A percentile compares a stretch with the other conserved stretches of the same genome.
These are phyloP conservation scores for Glaucidium brasilianum DNA, from an alignment of 2,113 vertebrate genomes.

Conservation along the genomic window DNA sequence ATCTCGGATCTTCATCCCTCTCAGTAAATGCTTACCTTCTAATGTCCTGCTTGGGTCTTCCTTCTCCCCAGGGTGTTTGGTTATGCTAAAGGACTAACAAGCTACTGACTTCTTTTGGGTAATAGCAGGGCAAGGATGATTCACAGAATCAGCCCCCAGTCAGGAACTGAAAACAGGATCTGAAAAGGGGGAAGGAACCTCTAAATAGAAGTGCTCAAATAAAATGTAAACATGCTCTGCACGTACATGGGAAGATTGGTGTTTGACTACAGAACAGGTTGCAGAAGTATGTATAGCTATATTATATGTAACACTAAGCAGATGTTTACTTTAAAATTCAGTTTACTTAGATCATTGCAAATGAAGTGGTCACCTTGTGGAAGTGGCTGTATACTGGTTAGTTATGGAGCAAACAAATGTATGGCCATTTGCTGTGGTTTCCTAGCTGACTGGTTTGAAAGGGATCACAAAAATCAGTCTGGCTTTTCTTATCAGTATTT, in stretches of 20 bases:
- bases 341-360: neutral
- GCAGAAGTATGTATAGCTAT: neutral
- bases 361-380: neutral
- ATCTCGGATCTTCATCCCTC: neutral
- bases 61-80: neutral
- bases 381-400: neutral
- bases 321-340: neutral
- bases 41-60: neutral
- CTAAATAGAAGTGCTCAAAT: neutral
- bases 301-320: neutral
- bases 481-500: neutral
- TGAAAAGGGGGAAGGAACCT: constrained; percentile 28
- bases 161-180: constrained; percentile 55
- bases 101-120: neutral
- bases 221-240: neutral
- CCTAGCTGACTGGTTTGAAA: neutral
- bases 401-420: neutral
- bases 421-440: neutral
- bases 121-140: neutral
- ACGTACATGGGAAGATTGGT: accelerated
- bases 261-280: neutral
- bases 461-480: neutral
- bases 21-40: neutral
- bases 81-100: neutral
- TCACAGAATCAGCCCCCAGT: neutral